Evolutionary conservation across 2,888 invertebrate genomes (phyloP), one percentile per base, ranked within the genome.

Genomic region (Agonopterix subpropinquella): DNA sequence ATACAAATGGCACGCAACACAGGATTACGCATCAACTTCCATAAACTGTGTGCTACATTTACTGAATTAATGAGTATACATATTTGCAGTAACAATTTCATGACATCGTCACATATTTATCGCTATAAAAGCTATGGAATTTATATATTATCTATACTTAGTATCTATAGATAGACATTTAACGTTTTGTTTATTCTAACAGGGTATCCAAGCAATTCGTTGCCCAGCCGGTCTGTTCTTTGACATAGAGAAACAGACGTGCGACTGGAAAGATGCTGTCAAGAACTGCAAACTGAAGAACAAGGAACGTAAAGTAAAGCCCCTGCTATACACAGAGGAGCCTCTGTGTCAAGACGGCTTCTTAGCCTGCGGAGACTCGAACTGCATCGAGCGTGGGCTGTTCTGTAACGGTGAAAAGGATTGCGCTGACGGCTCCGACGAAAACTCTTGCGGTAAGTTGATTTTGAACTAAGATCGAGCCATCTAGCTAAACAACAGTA

Each of bases 391-490:
- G 77, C 90, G 96, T 48, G 96, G 96, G 10, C 92, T 96, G 46
- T 97, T 97, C 93, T 97, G 97, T 82, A 96, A 97, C 88, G 96
- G 96, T 47, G 96, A 96, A 73, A 95, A 94, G 73, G 96, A 97
- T 80, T 97, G 97, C 71, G 77, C 89, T 1, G 96, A 96, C 69
- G 96, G 96, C 47, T 96, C 96, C 35, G 96, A 97, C 71, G 96
- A 97, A 82, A 96, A 96, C 75, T 92, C 93, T 73, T 97, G 96
- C 74, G 96, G 96, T 96, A 80, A 92, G 95, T 90, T 46, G 5
- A 28, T 28, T 28, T 28, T 18, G 18, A 18, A 18, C 18, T 18
- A 2, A 18, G 18, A 18, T 4, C 4, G 18, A 18, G 4, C 2
- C 18, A 18, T 18, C 18, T 18, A 28, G 5, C 28, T 5, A 28